Conservation (phyloP, 2,888 invertebrate species). For the Sympetrum striolatum region DNA sequence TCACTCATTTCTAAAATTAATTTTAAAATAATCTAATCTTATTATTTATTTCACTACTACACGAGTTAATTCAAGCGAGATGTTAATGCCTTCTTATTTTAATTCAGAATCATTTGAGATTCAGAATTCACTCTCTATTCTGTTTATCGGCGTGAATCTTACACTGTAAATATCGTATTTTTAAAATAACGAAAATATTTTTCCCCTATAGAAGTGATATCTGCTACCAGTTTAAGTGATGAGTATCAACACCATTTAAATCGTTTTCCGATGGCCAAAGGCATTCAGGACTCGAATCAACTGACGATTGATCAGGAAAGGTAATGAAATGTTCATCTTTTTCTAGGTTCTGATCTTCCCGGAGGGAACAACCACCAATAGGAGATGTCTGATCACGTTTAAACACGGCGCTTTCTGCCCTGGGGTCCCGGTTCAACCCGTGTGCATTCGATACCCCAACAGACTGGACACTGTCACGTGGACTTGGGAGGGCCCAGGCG, state of each 20-base stretch:
- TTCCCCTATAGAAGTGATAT: too few species aligned
- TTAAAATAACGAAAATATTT: too few species aligned
- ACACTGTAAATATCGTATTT: too few species aligned
- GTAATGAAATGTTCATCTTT: neutral
- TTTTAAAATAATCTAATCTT: neutral
- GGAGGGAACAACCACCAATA: slow-evolving; percentile 96
- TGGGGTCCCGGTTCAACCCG: slow-evolving; percentile 94
- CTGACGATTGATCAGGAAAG: too few species aligned
- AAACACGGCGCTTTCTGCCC: slow-evolving; percentile 94
- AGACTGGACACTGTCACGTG: slow-evolving; percentile 87
- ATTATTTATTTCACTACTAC: neutral
- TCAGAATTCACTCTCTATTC: too few species aligned
- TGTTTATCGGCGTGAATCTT: too few species aligned
- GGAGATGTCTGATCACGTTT: slow-evolving; percentile 87
- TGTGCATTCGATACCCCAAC: slow-evolving; percentile 89
- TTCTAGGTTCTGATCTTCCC: slow-evolving; percentile 88
- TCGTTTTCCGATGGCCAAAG: too few species aligned
- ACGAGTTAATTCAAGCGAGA: neutral
- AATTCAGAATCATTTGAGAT: neutral
- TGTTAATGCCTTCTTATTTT: neutral
- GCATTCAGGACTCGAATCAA: too few species aligned
- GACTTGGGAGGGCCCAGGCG: slow-evolving; percentile 95
- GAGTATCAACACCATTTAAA: too few species aligned
- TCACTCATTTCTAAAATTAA: neutral
- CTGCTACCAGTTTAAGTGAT: neutral